Percentiles rank a stretch among this genome's conserved stretches.
Conservation (phyloP, 1,140 invertebrate species). For the Diabrotica undecimpunctata region DNA sequence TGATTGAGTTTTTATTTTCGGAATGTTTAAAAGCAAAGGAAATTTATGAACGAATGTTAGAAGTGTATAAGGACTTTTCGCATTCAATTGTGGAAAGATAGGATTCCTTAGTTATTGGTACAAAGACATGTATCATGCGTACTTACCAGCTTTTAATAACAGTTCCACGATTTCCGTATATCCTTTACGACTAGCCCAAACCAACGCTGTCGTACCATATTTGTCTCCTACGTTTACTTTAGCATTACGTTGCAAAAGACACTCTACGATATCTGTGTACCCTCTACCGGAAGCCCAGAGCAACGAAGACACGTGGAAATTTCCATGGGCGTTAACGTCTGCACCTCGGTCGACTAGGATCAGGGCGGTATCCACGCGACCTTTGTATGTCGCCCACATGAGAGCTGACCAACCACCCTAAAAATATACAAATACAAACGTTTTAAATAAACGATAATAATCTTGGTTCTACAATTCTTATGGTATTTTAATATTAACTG, state of each 20-base stretch:
- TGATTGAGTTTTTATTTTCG: too few species aligned
- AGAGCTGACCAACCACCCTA: slow-evolving; percentile 94
- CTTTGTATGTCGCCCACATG: slow-evolving; percentile 98
- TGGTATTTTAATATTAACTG: too few species aligned
- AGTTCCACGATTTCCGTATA: slow-evolving; percentile 80
- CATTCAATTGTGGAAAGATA: too few species aligned
- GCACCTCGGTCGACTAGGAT: slow-evolving; percentile 84
- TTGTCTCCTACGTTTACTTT: slow-evolving; percentile 92
- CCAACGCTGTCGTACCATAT: slow-evolving; percentile 93
- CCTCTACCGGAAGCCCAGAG: slow-evolving; percentile 93
- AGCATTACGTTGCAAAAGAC: slow-evolving; percentile 78
- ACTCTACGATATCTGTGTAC: slow-evolving; percentile 77
- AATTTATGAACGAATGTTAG: too few species aligned
- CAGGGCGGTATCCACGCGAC: slow-evolving; percentile 72
- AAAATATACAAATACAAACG: slow-evolving; percentile 25
- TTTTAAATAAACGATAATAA: too few species aligned
- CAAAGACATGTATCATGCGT: too few species aligned
- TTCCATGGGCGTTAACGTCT: slow-evolving; percentile 93
- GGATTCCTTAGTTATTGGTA: too few species aligned
- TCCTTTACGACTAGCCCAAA: slow-evolving; percentile 93
- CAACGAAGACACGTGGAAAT: slow-evolving; percentile 91
- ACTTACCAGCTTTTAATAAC: slow-evolving; percentile 70
- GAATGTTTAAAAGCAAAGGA: too few species aligned
- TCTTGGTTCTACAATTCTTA: too few species aligned
- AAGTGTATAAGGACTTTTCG: too few species aligned